Evolutionary conservation across 2,888 invertebrate genomes (phyloP), one percentile per base, ranked within the genome.

Genomic region (Diaprepes abbreviatus): DNA sequence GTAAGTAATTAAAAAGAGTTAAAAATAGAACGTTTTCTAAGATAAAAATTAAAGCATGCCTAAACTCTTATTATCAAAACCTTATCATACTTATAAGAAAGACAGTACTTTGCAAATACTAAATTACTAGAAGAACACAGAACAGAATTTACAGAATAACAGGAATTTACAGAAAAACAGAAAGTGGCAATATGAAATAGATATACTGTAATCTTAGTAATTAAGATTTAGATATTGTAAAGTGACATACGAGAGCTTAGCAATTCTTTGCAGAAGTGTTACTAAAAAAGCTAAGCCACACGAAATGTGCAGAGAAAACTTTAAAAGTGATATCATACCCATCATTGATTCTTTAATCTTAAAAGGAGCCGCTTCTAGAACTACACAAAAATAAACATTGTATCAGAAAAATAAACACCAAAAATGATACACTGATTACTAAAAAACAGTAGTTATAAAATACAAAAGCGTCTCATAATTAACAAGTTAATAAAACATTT

Each of bases 311-410:
- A 19, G 40, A 59, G 31, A 40, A 55, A 36, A 43, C 24, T 65
- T 50, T 50, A 48, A 21, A 60, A 60, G 28, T 21, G 12, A 40
- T 64, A 60, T 48, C 72, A 70, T 72, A 72, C 72, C 72, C 70
- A 70, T 72, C 72, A 70, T 72, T 17, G 72, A 72, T 35, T 72
- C 72, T 72, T 72, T 72, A 33, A 72, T 72, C 68, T 72, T 72
- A 72, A 70, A 72, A 54, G 70, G 72, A 9, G 72, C 70, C 9
- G 72, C 72, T 45, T 72, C 72, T 59, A 72, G 38, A 66, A 72
- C 72, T 72, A 62, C 55, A 70, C 38, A 65, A 67, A 72, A 72
- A 72, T 66, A 54, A 64, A 54, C 19, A 28, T 10, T 43, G 21
- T 60, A 60, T 59, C 48, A 66, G 52, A 50, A 31, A 62, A 28